phyloP scores from a whole-genome alignment of 37 sponge, comb jelly and placozoan genomes.

The Halisarca cf. caerulea region DNA sequence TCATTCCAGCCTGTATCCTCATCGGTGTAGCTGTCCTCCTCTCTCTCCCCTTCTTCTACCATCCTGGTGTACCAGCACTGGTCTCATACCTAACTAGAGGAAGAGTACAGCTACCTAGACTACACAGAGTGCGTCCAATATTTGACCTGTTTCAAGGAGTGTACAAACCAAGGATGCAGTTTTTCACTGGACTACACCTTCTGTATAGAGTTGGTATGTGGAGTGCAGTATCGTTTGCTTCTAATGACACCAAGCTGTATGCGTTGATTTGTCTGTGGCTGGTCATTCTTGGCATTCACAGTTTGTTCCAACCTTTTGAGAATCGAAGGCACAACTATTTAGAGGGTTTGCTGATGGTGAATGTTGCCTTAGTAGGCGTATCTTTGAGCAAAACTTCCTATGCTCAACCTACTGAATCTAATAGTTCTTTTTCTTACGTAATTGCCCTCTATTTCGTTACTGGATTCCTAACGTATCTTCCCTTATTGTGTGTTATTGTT shows the following conservation, averaged over 20 bases:
- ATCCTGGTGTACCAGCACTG: neutral
- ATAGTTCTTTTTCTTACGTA: too few relatives aligned
- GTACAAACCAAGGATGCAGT: neutral
- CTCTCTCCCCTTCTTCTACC: neutral
- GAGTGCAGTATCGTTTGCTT: neutral
- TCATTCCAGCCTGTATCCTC: neutral
- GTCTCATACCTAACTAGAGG: neutral
- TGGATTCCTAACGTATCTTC: neutral
- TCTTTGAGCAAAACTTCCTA: too few relatives aligned
- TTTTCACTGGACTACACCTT: neutral
- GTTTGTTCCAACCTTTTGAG: constrained; percentile 4
- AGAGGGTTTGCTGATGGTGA: neutral
- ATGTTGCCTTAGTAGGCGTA: neutral
- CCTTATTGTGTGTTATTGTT: neutral
- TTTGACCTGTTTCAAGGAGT: constrained; percentile 18
- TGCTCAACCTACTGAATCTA: too few relatives aligned
- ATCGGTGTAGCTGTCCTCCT: neutral
- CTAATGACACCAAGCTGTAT: neutral
- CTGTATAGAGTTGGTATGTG: neutral
- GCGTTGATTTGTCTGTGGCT: neutral
- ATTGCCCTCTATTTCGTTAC: too few relatives aligned
- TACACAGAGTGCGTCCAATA: neutral
- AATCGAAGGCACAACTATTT: neutral
- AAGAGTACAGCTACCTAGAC: neutral
- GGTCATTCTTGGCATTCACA: neutral